Evolutionary conservation across 2,888 invertebrate species (phyloP).

Genomic region (Epistrophe eligans): DNA sequence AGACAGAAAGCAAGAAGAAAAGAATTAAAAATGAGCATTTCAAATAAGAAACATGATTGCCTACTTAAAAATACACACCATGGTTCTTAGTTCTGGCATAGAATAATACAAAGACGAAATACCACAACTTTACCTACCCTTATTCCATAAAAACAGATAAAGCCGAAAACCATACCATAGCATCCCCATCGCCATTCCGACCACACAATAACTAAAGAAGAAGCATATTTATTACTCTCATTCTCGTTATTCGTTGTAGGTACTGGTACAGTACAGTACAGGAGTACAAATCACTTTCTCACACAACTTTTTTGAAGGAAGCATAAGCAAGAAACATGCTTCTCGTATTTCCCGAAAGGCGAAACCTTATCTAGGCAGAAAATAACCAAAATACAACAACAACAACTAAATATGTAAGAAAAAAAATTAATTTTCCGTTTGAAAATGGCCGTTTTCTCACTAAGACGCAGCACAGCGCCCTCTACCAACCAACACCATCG

Average conservation of each 20-base stretch:
- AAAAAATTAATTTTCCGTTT: constrained; percentile 52
- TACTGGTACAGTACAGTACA: background rate
- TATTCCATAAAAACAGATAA: constrained; percentile 49
- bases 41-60: constrained; percentile 60
- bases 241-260: constrained; percentile 24
- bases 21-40: constrained; percentile 55
- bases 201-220: constrained; percentile 29
- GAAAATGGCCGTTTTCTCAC: constrained; percentile 44
- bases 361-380: constrained; percentile 53
- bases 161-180: constrained; percentile 44
- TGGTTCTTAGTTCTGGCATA: background rate
- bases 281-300: constrained; percentile 53
- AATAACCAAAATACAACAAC: background rate
- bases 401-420: background rate
- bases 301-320: constrained; percentile 23
- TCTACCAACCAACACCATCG: background rate
- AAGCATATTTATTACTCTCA: constrained; percentile 63
- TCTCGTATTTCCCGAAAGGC: constrained; percentile 29
- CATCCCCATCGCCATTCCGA: constrained; percentile 13
- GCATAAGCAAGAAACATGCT: constrained; percentile 29
- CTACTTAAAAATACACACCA: constrained; percentile 50
- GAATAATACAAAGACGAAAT: background rate
- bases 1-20: background rate
- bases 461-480: constrained; percentile 17
- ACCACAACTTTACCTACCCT: background rate